Evolutionary conservation across 2,797 vertebrate species (phyloP).

Genomic region (Microchirus variegatus): DNA sequence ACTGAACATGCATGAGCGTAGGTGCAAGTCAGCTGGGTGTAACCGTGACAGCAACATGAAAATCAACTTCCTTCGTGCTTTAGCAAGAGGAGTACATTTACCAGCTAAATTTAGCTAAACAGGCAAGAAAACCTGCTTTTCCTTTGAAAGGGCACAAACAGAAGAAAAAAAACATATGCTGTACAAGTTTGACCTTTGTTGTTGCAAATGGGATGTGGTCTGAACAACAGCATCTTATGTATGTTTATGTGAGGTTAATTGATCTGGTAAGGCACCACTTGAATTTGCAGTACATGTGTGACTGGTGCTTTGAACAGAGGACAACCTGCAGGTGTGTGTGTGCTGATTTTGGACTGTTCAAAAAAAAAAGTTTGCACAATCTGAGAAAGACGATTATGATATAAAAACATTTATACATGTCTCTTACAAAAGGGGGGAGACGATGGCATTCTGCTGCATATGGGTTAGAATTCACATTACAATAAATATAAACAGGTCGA

Average conservation of each 20-base stretch:
- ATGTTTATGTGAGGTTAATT: conserved; percentile 22
- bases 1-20: conserved; percentile 54
- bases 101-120: conserved; percentile 18
- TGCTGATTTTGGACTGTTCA: conserved; percentile 46
- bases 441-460: conserved; percentile 57
- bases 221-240: conserved; percentile 6
- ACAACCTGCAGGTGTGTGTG: background rate
- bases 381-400: conserved; percentile 11
- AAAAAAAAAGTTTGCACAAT: conserved; percentile 16
- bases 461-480: conserved; percentile 71
- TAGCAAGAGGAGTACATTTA: conserved; percentile 6
- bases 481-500: conserved; percentile 84
- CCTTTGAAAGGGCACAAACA: conserved; percentile 12
- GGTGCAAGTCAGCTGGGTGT: conserved; percentile 28
- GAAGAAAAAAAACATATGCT: background rate
- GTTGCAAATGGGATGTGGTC: conserved; percentile 16
- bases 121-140: background rate
- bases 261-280: conserved; percentile 70
- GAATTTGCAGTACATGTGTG: conserved; percentile 38
- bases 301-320: conserved; percentile 22
- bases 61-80: conserved; percentile 9
- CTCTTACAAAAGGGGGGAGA: conserved; percentile 36
- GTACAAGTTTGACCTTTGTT: conserved; percentile 13
- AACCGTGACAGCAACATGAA: conserved; percentile 11
- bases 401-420: conserved; percentile 41